These are phyloP conservation scores for Onychorhynchus coronatus DNA, from an alignment of 2,113 vertebrate genomes.

Conservation along the genomic window DNA sequence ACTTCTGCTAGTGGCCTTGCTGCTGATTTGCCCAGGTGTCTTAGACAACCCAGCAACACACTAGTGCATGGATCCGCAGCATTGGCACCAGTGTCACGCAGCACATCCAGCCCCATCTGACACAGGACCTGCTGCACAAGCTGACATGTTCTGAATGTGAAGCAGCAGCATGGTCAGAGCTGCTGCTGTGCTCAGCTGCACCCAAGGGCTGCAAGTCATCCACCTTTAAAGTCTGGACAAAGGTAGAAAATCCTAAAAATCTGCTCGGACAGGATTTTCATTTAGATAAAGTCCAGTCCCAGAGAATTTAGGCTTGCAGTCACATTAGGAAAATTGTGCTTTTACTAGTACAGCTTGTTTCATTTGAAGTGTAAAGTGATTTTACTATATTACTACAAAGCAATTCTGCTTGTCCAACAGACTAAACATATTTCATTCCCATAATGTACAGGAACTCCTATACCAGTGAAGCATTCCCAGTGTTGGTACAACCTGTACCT, in stretches of 20 bases:
- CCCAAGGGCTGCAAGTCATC: background rate
- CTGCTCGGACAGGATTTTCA: background rate
- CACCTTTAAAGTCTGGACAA: background rate
- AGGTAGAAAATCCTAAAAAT: conserved; percentile 27
- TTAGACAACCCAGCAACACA: background rate
- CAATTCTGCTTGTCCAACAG: background rate
- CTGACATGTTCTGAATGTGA: background rate
- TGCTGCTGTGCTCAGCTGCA: background rate
- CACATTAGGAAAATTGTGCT: background rate
- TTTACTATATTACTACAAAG: background rate
- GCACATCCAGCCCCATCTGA: background rate
- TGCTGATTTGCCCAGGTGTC: background rate
- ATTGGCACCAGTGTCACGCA: background rate
- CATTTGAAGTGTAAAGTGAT: background rate
- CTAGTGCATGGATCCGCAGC: rapidly evolving
- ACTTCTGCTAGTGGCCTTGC: background rate
- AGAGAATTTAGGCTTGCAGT: background rate
- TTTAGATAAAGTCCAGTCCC: background rate
- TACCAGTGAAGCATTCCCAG: background rate
- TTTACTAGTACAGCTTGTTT: background rate
- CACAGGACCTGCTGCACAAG: rapidly evolving
- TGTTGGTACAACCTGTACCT: background rate
- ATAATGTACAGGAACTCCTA: background rate
- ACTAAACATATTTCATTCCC: background rate
- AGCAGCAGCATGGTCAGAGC: background rate